These are phyloP conservation scores for Lypha dubia DNA, from an alignment of 2,888 invertebrate species.

Conservation along the genomic window DNA sequence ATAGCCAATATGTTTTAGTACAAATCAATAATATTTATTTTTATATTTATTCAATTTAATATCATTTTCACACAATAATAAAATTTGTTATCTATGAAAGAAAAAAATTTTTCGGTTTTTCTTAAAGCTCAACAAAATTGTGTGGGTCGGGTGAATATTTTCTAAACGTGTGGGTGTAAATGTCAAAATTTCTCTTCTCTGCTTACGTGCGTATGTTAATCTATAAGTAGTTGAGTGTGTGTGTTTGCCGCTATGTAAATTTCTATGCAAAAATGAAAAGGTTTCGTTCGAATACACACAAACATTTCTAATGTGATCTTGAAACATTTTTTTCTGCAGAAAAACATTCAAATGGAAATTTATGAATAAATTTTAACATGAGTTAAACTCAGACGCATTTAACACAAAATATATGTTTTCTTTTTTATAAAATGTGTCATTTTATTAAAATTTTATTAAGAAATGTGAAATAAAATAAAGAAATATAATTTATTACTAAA, in stretches of 20 bases:
- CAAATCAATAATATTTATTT: background rate
- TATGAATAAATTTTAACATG: conserved; percentile 34
- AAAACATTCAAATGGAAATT: conserved; percentile 26
- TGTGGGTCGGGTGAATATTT: conserved; percentile 46
- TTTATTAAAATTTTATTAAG: background rate
- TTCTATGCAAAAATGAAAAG: conserved; percentile 32
- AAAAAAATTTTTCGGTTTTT: conserved; percentile 31
- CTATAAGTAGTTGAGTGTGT: background rate
- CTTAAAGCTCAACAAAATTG: conserved; percentile 35
- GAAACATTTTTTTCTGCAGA: conserved; percentile 52
- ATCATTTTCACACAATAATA: conserved; percentile 36
- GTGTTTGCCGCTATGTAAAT: background rate
- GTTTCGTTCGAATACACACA: conserved; percentile 24
- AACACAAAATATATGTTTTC: background rate
- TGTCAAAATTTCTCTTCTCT: conserved; percentile 45
- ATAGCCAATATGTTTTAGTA: background rate
- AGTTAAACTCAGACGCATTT: background rate
- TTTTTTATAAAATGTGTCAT: conserved; percentile 33
- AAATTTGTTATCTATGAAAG: conserved; percentile 37
- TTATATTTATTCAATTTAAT: conserved; percentile 20
- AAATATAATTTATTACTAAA: conserved; percentile 37
- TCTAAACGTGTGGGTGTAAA: conserved; percentile 54
- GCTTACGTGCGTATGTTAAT: background rate
- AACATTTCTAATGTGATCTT: conserved; percentile 56
- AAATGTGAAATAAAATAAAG: background rate